Base-by-base conservation (phyloP, 2,113 vertebrate species). In the Calcarius ornatus region DNA sequence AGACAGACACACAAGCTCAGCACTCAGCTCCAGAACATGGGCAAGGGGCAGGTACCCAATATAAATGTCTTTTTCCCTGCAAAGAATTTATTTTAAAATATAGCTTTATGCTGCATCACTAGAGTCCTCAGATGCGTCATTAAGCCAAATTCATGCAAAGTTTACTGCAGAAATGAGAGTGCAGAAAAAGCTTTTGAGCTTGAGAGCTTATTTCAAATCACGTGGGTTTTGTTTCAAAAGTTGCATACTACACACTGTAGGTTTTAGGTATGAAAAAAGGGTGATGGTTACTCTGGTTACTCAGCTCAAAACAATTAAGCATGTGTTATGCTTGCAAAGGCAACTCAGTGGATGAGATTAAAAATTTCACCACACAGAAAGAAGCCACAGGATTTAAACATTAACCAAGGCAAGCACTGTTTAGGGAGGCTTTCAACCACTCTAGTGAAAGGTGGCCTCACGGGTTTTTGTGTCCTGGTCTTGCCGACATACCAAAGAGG, bases 21-120 rank as follows among this genome's bases (percentile, higher is more conserved):
- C 99, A 50, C 98, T 99, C 78, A 99, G 97, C 96, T 99, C 99
- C 95, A 99, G 97, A 14, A 99, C 99, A 9, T 99, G 99, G 33
- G 99, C 99, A 66, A 99, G 98, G 31, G 99, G 99, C 84, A 99
- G 97, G 96, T 99, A 99, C 6, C 98, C 99, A 37, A 99, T 98
- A 56, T 99, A 99, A 11, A 98, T 98, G 88, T 99, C 99, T 25
- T 98, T 98, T 92, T 99, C 98, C 91, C 99, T 99, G 97, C 13
- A 85, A 96, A 90, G 21, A 59, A 78, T 53, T 50, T 33, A 56
- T 56, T 71, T 88, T 48, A 25, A 66, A 53, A 60, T 5, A 68
- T 1, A 56, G 3, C 9, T 69, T 80, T 76, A 24, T 17, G 10
- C 5, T 37, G 6, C 13, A 81, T 17, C 21, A 25, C 31, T 43